Evolutionary conservation across 2,888 invertebrate genomes (phyloP).

Genomic region (Agonopterix subpropinquella): DNA sequence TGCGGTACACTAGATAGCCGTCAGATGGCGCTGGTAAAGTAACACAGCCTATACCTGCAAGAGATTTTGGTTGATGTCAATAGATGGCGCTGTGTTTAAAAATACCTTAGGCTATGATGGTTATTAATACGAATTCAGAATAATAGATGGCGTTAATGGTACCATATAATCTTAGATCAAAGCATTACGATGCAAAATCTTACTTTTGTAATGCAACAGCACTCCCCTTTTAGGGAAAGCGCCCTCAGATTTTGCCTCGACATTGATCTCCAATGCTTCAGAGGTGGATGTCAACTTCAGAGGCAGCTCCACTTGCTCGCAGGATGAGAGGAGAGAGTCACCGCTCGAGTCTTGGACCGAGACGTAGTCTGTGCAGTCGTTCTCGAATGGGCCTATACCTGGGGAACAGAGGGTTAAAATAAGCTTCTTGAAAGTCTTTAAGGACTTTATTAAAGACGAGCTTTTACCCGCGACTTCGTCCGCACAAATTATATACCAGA

Average conservation of each 20-base stretch:
- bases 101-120: background rate
- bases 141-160: conserved; percentile 3
- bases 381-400: conserved; percentile 68
- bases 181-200: conserved; percentile 18
- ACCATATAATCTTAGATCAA: background rate
- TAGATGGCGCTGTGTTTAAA: conserved; percentile 12
- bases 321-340: conserved; percentile 64
- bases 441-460: too few species aligned
- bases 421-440: too few species aligned
- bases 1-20: conserved; percentile 81
- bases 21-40: conserved; percentile 78
- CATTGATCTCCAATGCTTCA: conserved; percentile 58
- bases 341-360: conserved; percentile 66
- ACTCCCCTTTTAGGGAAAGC: conserved; percentile 79
- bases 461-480: too few species aligned
- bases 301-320: conserved; percentile 72
- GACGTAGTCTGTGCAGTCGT: conserved; percentile 69
- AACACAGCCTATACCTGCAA: conserved; percentile 80
- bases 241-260: conserved; percentile 65
- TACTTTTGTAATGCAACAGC: conserved; percentile 79
- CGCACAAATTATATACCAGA: too few species aligned
- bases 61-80: conserved; percentile 2
- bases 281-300: conserved; percentile 62
- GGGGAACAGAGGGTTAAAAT: conserved; percentile 3
- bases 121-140: background rate